phyloP scores from a whole-genome alignment of 2,797 vertebrate genomes.

The Hipposideros larvatus region DNA sequence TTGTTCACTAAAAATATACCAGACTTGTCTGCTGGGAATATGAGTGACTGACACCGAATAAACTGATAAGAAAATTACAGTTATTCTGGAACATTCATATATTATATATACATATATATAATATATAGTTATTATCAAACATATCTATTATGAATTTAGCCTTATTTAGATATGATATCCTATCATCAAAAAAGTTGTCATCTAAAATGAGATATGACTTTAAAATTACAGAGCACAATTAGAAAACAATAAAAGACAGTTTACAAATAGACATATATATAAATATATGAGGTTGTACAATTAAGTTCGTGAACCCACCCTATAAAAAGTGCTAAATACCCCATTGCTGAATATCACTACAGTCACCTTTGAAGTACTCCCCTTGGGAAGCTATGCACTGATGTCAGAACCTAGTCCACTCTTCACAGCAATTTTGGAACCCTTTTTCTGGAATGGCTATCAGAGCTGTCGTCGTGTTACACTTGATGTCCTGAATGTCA shows the following conservation, averaged over 20 bases:
- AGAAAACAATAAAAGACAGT: not conserved
- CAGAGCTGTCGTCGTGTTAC: too few species aligned
- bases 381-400: too few species aligned
- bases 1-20: constrained; percentile 48
- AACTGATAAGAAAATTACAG: not conserved
- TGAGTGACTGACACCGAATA: constrained; percentile 46
- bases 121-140: not conserved
- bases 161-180: not conserved
- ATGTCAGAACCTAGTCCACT: too few species aligned
- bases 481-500: too few species aligned
- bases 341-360: too few species aligned
- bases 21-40: constrained; percentile 57
- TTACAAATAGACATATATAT: not conserved
- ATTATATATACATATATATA: not conserved
- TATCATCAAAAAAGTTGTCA: not conserved
- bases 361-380: too few species aligned
- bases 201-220: not conserved
- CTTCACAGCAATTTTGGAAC: too few species aligned
- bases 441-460: too few species aligned
- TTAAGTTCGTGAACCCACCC: too few species aligned
- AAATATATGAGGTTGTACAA: not conserved
- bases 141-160: not conserved
- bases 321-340: too few species aligned
- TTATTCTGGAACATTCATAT: not conserved
- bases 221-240: not conserved